Evolutionary conservation across 1,140 invertebrate genomes (phyloP), one percentile per base, ranked within the genome.

Genomic region (Drosophila watanabei): DNA sequence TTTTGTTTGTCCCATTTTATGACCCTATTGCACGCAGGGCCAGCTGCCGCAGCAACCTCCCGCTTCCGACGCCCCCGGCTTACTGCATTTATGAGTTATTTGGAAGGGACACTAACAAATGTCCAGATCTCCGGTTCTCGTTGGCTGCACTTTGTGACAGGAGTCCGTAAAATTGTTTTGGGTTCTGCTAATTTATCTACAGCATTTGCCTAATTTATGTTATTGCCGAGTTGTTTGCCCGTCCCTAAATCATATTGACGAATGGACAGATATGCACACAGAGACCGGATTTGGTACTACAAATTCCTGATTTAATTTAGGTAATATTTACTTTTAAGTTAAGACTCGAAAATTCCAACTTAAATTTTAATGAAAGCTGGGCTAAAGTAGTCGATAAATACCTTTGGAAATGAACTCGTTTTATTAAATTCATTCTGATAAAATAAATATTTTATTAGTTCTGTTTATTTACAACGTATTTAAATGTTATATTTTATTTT

Each of bases 151-250:
- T 82, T 76, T 71, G 71, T 83, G 82, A 65, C 78, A 69, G 80
- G 28, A 56, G 79, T 83, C 63, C 85, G 79, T 88, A 64, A 89
- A 88, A 88, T 79, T 84, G 78, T 85, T 89, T 83, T 75, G 75
- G 64, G 41, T 33, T 60, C 48, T 54, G 71, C 85, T 89, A 89
- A 89, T 89, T 90, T 89, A 89, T 89, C 79, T 79, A 58, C 79
- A 80, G 68, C 82, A 90, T 89, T 89, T 90, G 85, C 56, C 79
- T 90, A 89, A 89, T 89, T 89, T 89, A 89, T 89, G 82, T 90
- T 76, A 76, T 79, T 71, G 65, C 58, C 63, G 59, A 46, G 39
- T 71, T 76, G 57, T 63, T 60, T 79, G 61, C 37, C 51, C 62
- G 48, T 46, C 59, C 76, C 71, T 81, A 84, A 89, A 84, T 88